Evolutionary conservation across 2,113 vertebrate species (phyloP).

Genomic region (Pitta sordida): DNA sequence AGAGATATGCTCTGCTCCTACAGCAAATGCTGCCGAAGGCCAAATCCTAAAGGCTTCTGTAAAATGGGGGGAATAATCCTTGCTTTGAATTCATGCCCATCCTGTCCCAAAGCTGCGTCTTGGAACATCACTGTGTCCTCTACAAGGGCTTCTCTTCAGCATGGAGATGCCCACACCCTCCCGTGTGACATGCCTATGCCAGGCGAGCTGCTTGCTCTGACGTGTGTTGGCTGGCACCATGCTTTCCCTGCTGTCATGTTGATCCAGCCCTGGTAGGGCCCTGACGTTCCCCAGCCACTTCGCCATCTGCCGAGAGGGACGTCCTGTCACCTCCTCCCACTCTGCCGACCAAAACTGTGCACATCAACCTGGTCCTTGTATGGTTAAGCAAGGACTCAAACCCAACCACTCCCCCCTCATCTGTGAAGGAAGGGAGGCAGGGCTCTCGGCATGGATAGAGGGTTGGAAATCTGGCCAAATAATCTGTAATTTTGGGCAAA

Average conservation of each 20-base stretch:
- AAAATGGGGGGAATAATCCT: background rate
- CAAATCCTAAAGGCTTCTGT: background rate
- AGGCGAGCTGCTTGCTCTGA: background rate
- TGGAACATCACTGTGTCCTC: background rate
- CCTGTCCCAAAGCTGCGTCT: background rate
- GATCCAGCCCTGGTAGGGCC: background rate
- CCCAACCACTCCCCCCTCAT: background rate
- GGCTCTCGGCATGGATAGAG: background rate
- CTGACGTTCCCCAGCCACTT: background rate
- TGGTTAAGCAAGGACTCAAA: background rate
- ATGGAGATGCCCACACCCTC: background rate
- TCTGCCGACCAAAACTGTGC: accelerated
- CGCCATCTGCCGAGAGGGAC: background rate
- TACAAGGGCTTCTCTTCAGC: background rate
- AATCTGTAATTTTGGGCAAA: constrained; percentile 5
- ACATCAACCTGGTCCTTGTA: background rate
- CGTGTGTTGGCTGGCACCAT: background rate
- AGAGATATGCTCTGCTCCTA: background rate
- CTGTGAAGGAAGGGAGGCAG: background rate
- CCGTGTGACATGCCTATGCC: accelerated
- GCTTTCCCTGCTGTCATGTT: background rate
- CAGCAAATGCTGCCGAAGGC: background rate
- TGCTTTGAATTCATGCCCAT: background rate
- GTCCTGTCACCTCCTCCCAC: background rate
- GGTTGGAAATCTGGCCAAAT: background rate